A percentile compares a stretch with the other conserved stretches of the same genome.
phyloP scores from a whole-genome alignment of 2,888 invertebrate genomes.

The Conus canariensis region DNA sequence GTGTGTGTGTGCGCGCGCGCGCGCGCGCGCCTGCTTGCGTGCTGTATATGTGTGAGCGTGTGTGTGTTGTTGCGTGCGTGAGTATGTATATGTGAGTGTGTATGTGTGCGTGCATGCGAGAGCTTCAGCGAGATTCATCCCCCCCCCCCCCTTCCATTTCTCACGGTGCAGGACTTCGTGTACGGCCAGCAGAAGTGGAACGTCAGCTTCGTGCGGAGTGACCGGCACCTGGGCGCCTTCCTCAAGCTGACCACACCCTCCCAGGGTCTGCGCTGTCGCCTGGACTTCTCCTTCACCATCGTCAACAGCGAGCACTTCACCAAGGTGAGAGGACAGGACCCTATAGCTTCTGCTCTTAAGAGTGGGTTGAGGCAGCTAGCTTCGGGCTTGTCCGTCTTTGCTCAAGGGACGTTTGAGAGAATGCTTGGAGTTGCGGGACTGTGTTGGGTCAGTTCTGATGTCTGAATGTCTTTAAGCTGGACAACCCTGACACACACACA shows the following conservation, averaged over 20 bases:
- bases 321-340: slow-evolving; percentile 73
- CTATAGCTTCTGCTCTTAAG: neutral
- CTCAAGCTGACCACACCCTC: slow-evolving; percentile 88
- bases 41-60: neutral
- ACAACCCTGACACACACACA: too few relatives aligned
- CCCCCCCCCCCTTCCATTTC: too few relatives aligned
- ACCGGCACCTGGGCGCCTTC: slow-evolving; percentile 88
- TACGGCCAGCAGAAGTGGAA: slow-evolving; percentile 91
- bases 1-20: neutral
- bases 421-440: neutral
- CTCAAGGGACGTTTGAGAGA: neutral
- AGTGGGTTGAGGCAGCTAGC: neutral
- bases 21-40: neutral
- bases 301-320: slow-evolving; percentile 89
- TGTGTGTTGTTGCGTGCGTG: neutral
- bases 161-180: slow-evolving; percentile 84
- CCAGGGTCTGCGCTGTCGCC: slow-evolving; percentile 87
- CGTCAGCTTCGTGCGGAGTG: slow-evolving; percentile 87
- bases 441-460: neutral
- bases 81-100: neutral
- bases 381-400: neutral
- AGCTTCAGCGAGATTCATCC: too few relatives aligned
- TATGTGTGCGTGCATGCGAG: neutral
- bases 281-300: slow-evolving; percentile 89
- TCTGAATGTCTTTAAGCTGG: too few relatives aligned